Evolutionary conservation across 2,113 vertebrate genomes (phyloP), one percentile per base, ranked within the genome.

Genomic region (Tragelaphus scriptus): DNA sequence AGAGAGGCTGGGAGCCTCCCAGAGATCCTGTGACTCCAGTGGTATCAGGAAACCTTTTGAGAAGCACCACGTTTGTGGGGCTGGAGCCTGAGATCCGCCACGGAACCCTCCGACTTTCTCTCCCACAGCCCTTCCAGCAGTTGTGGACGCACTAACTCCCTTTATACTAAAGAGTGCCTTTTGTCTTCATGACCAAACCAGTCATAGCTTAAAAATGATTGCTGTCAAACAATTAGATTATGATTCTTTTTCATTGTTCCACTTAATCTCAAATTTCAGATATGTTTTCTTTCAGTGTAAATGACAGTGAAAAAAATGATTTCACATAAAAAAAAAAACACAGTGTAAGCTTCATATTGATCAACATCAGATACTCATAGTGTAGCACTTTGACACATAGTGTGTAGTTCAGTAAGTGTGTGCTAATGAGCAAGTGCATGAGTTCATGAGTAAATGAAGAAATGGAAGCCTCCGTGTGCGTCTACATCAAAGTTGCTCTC

Each of bases 201-300:
- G 53, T 90, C 87, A 94, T 61, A 91, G 87, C 40, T 91, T 92
- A 68, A 85, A 97, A 92, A 96, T 61, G 58, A 84, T 23, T 56
- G 84, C 32, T 82, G 89, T 81, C 80, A 68, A 36, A 61, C 49
- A 56, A 87, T 49, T 36, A 90, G 47, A 91, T 71, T 84, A 71
- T 32, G 75, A 61, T 90, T 80, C 6, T 61, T 68, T 36, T 53
- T 55, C 28, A 32, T 59, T 79, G 32, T 51, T 51, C 25, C 53
- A 95, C 12, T 75, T 82, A 56, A 82, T 90, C 30, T 85, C 71
- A 91, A 86, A 81, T 84, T 91, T 91, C 61, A 85, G 86, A 91
- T 90, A 53, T 6, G 44, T 49, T 58, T 84, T 28, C 59, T 87
- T 94, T 51, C 44, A 75, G n/a, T 30, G 40, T 71, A 84, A 97